Evolutionary conservation across 2,888 invertebrate genomes (phyloP).

Genomic region (Thysanoteuthis rhombus): DNA sequence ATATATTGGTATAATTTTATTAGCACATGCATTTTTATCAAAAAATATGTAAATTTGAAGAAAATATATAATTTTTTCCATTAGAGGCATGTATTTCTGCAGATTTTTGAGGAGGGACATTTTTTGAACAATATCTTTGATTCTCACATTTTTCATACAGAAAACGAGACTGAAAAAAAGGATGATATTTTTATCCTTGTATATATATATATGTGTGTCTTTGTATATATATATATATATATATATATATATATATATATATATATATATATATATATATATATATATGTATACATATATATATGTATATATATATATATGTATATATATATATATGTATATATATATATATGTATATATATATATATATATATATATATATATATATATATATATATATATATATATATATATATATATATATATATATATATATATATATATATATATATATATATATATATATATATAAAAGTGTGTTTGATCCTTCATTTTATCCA

Average conservation of each 20-base stretch:
- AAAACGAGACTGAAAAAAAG: too few species aligned
- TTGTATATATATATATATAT: too few species aligned
- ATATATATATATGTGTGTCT: too few species aligned
- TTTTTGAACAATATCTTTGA: too few species aligned
- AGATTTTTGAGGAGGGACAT: too few species aligned
- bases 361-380: not conserved
- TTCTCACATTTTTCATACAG: too few species aligned
- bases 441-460: not conserved
- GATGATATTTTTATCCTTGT: too few species aligned
- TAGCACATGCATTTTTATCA: not conserved
- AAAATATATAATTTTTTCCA: not conserved
- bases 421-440: not conserved
- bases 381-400: not conserved
- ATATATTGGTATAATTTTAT: too few species aligned
- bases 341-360: not conserved
- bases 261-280: too few species aligned
- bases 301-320: too few species aligned
- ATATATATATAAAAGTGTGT: not conserved
- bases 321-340: not conserved
- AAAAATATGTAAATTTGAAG: not conserved
- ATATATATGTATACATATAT: too few species aligned
- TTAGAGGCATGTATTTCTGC: not conserved
- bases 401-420: conserved; percentile 13
- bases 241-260: too few species aligned
- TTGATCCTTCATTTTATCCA: not conserved